A percentile compares a stretch with the other conserved stretches of the same genome.
phyloP scores from a whole-genome alignment of 2,888 invertebrate species.

The Cephus sareptanus region DNA sequence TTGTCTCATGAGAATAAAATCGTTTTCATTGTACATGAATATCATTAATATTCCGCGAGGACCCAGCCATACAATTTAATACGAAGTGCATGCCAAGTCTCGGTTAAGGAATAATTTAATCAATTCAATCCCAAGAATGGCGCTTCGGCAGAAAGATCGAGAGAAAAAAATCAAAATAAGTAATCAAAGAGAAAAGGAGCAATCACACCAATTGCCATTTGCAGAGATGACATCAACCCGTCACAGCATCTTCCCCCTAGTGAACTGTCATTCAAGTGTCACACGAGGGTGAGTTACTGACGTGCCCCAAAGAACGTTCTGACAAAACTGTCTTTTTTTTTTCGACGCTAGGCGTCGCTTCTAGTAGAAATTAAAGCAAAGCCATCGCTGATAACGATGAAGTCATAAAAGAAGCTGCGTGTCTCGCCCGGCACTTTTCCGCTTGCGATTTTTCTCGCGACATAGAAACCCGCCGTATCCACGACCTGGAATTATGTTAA shows the following conservation, averaged over 20 bases:
- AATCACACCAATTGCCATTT: constrained; percentile 7
- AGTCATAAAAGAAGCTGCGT: background rate
- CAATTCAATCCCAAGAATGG: background rate
- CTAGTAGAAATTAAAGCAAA: background rate
- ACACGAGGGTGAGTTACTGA: constrained; percentile 29
- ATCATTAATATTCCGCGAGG: background rate
- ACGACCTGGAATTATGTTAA: constrained; percentile 5
- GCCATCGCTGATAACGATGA: background rate
- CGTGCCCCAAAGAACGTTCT: background rate
- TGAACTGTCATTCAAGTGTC: constrained; percentile 61
- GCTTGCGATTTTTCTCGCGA: background rate
- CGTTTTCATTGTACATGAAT: background rate
- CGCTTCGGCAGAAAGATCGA: background rate
- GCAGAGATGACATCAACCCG: constrained; percentile 48
- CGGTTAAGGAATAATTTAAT: background rate
- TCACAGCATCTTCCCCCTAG: constrained; percentile 53
- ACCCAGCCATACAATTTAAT: background rate
- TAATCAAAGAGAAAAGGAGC: constrained; percentile 39
- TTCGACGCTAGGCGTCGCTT: background rate
- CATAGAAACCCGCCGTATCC: background rate
- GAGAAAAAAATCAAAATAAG: constrained; percentile 37
- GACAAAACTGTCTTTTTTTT: background rate
- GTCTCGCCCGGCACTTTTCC: background rate
- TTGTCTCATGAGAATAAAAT: constrained; percentile 25
- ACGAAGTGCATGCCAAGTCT: background rate